Conservation (phyloP, 1,140 invertebrate species). For the Euglossa dilemma region DNA sequence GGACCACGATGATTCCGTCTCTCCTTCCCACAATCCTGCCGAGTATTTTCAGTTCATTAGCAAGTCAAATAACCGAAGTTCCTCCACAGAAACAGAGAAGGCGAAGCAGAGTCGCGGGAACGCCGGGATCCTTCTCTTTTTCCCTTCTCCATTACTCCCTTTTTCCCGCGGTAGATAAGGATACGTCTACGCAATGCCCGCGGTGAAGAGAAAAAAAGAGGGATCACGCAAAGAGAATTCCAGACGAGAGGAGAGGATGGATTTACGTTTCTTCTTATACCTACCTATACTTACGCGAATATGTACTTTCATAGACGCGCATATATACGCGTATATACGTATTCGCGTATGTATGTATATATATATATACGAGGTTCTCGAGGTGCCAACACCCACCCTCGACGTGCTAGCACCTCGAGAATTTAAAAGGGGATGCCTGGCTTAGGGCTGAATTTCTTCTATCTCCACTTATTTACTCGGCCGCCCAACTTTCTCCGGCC, state of each 20-base stretch:
- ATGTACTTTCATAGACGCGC: not conserved
- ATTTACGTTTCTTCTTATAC: constrained; percentile 67
- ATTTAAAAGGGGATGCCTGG: constrained; percentile 67
- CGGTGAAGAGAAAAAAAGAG: not conserved
- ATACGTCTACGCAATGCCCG: constrained; percentile 44
- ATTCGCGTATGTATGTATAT: not conserved
- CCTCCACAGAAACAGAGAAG: constrained; percentile 57
- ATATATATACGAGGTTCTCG: constrained; percentile 25
- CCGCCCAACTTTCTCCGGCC: constrained; percentile 64
- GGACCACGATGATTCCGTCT: constrained; percentile 17
- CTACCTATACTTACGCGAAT: not conserved
- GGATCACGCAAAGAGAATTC: constrained; percentile 34
- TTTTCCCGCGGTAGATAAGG: constrained; percentile 44
- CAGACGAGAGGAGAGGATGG: constrained; percentile 53
- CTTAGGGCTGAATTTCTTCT: constrained; percentile 64
- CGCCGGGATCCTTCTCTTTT: constrained; percentile 1
- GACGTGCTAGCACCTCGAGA: constrained; percentile 63
- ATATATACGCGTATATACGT: constrained; percentile 40
- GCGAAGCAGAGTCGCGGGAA: constrained; percentile 24
- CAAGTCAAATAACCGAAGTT: constrained; percentile 75
- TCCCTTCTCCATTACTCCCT: constrained; percentile 25
- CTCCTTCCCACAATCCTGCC: constrained; percentile 60
- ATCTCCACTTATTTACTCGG: constrained; percentile 67
- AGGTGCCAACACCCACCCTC: constrained; percentile 65
- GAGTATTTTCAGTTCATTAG: constrained; percentile 74